Conservation (phyloP, 2,797 vertebrate genomes). For the Arrhamphus sclerolepis region DNA sequence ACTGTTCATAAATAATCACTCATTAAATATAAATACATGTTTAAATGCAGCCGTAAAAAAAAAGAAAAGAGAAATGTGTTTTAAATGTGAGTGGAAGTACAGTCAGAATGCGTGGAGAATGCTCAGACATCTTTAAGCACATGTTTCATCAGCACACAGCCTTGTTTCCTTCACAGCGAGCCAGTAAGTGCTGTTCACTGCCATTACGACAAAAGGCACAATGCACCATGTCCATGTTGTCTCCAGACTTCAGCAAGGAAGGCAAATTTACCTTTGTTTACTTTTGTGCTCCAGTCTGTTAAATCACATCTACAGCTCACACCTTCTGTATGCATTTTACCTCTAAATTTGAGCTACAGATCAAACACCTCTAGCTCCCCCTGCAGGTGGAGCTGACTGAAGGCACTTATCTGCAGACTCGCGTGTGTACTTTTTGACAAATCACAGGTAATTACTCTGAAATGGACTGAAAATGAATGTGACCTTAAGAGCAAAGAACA, state of each 20-base stretch:
- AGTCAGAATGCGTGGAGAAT: background rate
- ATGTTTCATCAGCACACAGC: conserved; percentile 13
- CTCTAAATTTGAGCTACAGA: background rate
- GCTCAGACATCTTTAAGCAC: background rate
- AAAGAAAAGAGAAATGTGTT: background rate
- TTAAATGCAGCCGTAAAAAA: background rate
- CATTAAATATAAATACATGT: no score
- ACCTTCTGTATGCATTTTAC: conserved; percentile 1
- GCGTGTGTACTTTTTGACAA: background rate
- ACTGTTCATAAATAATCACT: no score
- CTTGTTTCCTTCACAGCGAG: conserved; percentile 13
- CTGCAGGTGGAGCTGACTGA: conserved; percentile 58
- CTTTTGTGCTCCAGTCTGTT: conserved; percentile 29
- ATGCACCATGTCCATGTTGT: conserved; percentile 3
- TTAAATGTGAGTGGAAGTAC: background rate
- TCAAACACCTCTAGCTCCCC: conserved; percentile 59
- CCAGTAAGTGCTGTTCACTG: conserved; percentile 7
- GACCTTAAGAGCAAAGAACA: conserved; percentile 16
- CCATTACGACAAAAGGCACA: conserved; percentile 23
- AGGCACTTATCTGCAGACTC: conserved; percentile 3
- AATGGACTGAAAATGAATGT: conserved; percentile 18
- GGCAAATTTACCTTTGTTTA: conserved; percentile 1
- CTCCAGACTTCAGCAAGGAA: conserved; percentile 16
- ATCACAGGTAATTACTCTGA: conserved; percentile 8
- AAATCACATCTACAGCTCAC: conserved; percentile 28